phyloP scores from a whole-genome alignment of 2,797 vertebrate species.

The Lepus townsendii region DNA sequence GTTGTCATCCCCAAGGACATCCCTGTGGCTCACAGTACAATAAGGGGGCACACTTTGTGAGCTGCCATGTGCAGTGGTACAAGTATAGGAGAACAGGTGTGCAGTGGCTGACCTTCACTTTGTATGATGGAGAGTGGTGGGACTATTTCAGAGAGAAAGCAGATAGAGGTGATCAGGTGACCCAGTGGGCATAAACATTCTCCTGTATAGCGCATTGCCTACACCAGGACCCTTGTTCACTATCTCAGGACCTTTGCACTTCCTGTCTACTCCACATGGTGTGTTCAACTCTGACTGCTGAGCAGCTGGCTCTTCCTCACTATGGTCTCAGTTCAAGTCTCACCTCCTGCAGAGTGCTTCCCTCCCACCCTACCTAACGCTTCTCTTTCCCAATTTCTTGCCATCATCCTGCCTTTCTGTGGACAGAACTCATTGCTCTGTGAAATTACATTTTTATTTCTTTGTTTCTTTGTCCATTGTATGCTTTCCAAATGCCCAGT shows the following conservation, averaged over 20 bases:
- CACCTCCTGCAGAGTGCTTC: background rate
- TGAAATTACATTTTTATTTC: background rate
- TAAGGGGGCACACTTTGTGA: background rate
- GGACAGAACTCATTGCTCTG: background rate
- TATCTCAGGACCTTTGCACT: background rate
- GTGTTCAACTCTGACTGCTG: background rate
- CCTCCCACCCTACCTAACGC: too few relatives aligned
- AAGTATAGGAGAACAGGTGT: background rate
- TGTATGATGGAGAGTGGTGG: background rate
- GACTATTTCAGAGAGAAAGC: background rate
- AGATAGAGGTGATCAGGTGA: background rate
- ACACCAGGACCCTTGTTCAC: too few relatives aligned
- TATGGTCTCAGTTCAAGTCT: background rate
- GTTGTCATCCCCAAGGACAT: background rate
- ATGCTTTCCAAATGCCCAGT: background rate
- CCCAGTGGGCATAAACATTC: background rate
- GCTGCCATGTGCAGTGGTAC: accelerated
- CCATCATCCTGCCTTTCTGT: background rate
- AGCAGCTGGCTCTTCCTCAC: background rate
- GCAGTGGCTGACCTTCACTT: background rate
- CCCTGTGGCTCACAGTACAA: too few relatives aligned
- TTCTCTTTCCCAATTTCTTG: background rate
- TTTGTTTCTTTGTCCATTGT: slow-evolving; percentile 30
- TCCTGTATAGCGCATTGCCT: background rate
- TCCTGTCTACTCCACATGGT: background rate